Evolutionary conservation across 2,113 vertebrate species (phyloP).

Genomic region (Tichodroma muraria): DNA sequence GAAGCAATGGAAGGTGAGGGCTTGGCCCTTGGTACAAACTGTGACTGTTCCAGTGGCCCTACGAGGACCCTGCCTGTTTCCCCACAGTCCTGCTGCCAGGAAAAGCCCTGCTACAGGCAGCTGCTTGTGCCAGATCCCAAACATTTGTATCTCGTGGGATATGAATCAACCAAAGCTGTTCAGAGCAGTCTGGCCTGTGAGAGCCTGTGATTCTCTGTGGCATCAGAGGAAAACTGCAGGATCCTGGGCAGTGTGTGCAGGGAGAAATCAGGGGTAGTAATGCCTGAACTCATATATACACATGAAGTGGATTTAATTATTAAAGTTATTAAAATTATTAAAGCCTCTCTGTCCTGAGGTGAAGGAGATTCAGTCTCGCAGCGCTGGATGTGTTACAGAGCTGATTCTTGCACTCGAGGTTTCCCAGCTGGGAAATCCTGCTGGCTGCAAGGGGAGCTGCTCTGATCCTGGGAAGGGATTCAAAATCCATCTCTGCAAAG

Average conservation of each 20-base stretch:
- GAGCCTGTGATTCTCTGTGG: not conserved
- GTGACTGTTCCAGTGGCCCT: not conserved
- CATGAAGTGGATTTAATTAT: not conserved
- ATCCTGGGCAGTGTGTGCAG: not conserved
- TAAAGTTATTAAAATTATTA: not conserved
- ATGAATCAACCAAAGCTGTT: not conserved
- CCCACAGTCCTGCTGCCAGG: not conserved
- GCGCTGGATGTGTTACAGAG: not conserved
- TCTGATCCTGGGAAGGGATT: not conserved
- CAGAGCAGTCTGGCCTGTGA: not conserved
- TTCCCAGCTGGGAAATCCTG: not conserved
- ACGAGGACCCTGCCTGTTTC: not conserved
- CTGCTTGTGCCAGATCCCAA: not conserved
- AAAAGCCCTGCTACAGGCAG: not conserved
- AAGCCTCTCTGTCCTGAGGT: not conserved
- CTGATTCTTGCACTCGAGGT: not conserved
- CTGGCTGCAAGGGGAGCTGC: not conserved
- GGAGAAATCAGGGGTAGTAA: not conserved
- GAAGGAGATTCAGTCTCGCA: not conserved
- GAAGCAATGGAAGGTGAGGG: not conserved
- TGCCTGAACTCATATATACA: not conserved
- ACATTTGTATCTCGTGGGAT: fast-evolving
- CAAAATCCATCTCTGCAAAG: not conserved
- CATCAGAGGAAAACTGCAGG: not conserved
- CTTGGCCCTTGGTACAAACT: not conserved